Conservation (phyloP, 1,140 invertebrate genomes). For the Philotrypesis tridentata region DNA sequence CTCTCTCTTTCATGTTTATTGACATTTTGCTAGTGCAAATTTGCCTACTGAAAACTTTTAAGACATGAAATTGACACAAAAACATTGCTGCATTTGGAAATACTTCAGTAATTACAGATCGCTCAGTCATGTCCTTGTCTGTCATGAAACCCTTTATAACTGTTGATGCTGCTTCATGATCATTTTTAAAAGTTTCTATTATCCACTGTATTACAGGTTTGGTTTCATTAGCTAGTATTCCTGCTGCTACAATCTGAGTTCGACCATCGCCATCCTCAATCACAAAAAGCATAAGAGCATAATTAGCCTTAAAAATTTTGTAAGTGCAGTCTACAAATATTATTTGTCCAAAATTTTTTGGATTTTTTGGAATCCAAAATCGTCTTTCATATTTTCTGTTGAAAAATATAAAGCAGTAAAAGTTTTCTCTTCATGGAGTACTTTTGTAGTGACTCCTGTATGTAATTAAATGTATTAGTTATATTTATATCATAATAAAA, state of each 20-base stretch:
- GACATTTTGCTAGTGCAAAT: conserved; percentile 30
- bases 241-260: conserved; percentile 23
- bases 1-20: background rate
- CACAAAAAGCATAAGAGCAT: conserved; percentile 34
- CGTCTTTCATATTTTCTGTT: conserved; percentile 33
- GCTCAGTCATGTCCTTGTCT: conserved; percentile 44
- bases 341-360: conserved; percentile 38
- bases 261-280: conserved; percentile 43
- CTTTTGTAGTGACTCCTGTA: too few species aligned
- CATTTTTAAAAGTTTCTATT: conserved; percentile 28
- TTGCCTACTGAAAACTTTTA: conserved; percentile 39
- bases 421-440: too few species aligned
- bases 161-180: conserved; percentile 14
- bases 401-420: conserved; percentile 24
- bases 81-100: conserved; percentile 38
- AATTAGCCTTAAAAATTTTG: conserved; percentile 39
- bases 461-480: too few species aligned
- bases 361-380: too few species aligned
- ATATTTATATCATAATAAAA: too few species aligned
- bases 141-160: conserved; percentile 46
- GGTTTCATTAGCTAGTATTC: conserved; percentile 35
- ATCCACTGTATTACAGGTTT: conserved; percentile 8
- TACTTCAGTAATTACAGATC: conserved; percentile 39
- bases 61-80: conserved; percentile 44
- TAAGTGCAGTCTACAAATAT: conserved; percentile 49